Conservation (phyloP, 2,888 invertebrate species). For the Nemotelus nigrinus region DNA sequence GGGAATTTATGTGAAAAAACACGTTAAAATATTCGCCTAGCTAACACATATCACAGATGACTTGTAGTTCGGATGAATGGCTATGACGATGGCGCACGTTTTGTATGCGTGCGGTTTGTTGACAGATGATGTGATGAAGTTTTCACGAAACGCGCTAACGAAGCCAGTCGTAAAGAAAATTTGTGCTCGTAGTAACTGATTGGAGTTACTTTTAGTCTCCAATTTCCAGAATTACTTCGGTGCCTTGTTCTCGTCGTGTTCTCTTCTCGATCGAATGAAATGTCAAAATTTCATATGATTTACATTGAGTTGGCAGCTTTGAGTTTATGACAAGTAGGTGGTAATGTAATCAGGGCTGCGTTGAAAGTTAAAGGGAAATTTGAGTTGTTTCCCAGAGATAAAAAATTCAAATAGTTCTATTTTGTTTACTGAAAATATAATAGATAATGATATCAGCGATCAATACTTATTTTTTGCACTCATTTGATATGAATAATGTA, state of each 20-base stretch:
- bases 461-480: too few species aligned
- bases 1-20: background rate
- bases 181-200: too few species aligned
- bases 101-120: background rate
- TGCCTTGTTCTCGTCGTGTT: background rate
- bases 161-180: too few species aligned
- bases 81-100: background rate
- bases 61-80: background rate
- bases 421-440: too few species aligned
- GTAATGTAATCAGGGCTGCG: slow-evolving; percentile 1
- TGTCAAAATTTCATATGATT: slow-evolving; percentile 18
- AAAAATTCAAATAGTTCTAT: too few species aligned
- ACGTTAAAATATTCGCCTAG: background rate
- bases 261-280: slow-evolving; percentile 19
- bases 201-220: too few species aligned
- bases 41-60: slow-evolving; percentile 29
- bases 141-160: too few species aligned
- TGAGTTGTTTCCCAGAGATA: background rate
- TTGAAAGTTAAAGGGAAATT: slow-evolving; percentile 16
- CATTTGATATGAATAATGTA: too few species aligned
- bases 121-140: background rate
- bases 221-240: background rate
- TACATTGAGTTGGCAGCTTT: background rate
- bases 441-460: too few species aligned
- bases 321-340: background rate